Evolutionary conservation across 2,113 vertebrate species (phyloP), one percentile per base, ranked within the genome.

Genomic region (Gasterosteus nipponicus): DNA sequence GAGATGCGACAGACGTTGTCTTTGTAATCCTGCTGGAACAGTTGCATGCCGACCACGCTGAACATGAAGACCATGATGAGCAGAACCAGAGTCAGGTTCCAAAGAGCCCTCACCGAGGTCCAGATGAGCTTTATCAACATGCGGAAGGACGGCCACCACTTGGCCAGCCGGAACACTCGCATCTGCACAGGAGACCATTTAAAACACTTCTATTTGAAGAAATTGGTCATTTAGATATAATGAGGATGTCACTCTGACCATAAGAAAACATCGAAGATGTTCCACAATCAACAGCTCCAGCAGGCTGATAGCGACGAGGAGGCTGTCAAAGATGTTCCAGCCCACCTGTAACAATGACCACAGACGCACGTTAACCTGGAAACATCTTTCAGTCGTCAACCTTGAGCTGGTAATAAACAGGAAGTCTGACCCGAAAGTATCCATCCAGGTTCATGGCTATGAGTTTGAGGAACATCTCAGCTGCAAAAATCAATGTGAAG

Each of bases 31-130:
- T 96, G 97, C 71, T 96, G 97, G 0, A 99, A 99, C 9, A 99
- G 94, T 93, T 98, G 98, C 97, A 99, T 98, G 74, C 98, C 98
- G 59, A 98, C 97, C 73, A 98, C 97, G 0, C 97, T 96, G 0
- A 99, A 99, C 93, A 98, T 98, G 93, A 99, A 98, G 75, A 98
- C 96, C 0, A 98, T 97, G 92, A 99, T 98, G 87, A 95, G 97
- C 77, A 99, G 86, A 14, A 99, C 96, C 66, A 99, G 91, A 0
- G 97, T 98, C 41, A 98, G 95, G 91, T 98, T 98, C 26, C 97
- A 97, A 85, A 99, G 91, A 0, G 97, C 97, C 0, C 97, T 97
- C 77, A 98, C 95, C 0, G 97, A 98, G 88, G 98, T 97, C 5
- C 97, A 96, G 0, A 99, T 98, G 92, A 99, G 97, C 93, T 97